Evolutionary conservation across 1,140 invertebrate species (phyloP), one percentile per base, ranked within the genome.

Genomic region (Euura lappo): DNA sequence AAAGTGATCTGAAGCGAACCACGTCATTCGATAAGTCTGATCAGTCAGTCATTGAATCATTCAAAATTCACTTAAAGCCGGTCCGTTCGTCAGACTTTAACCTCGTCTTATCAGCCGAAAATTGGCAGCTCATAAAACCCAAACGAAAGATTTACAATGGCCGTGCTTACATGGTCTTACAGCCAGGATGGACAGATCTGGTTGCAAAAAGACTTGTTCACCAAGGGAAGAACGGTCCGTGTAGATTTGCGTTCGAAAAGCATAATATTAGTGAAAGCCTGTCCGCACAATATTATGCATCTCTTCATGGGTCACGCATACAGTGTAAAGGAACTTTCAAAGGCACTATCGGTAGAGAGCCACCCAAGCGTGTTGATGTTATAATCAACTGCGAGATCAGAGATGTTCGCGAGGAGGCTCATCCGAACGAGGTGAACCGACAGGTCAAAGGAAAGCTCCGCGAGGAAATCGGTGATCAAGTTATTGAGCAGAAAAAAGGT

Each of bases 61-160:
- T 28, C 0, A 28, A 28, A 28, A 28, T 28, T 28, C 28, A 28
- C 28, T 28, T 1, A 28, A 28, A 28, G 28, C 28, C 28, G 28
- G 28, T 28, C 0, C 28, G 28, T 28, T 28, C 28, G 28, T 28
- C 28, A 28, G 44, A 73, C 42, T 10, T 51, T 3, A 64, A 70
- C 45, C 60, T 73, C 42, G 72, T 73, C 2, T 64, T 73, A 65
- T 73, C 72, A 7, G 43, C 13, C 7, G 72, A 70, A 65, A 73
- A 73, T 8, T 73, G 72, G 72, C 28, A 11, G 10, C 6, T 60
- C 2, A 73, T 73, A 8, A 2, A 44, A 45, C 72, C 72, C 2
- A 60, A 70, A 44, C 51, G 70, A 65, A 73, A 70, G 51, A 45
- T 65, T 11, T 73, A 69, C 68, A 69, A 69, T 6, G 51, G 45